Conservation (phyloP, 2,113 vertebrate species). For the Tetrao urogallus region DNA sequence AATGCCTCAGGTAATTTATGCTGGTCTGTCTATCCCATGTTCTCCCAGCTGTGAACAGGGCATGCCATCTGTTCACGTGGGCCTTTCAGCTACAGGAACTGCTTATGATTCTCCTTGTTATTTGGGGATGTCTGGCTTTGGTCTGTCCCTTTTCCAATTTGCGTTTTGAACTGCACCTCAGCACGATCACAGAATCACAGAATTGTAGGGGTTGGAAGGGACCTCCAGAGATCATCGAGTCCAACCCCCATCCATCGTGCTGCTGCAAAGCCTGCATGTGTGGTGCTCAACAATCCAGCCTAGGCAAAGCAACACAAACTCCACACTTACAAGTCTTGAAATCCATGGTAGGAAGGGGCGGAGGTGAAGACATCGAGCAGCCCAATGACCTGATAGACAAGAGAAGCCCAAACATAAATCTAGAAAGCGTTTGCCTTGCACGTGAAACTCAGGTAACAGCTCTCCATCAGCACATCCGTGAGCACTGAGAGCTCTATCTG, state of each 20-base stretch:
- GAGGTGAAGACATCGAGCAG: conserved; percentile 93
- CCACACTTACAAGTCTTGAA: conserved; percentile 92
- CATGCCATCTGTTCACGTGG: fast-evolving
- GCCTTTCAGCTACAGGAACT: background rate
- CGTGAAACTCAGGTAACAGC: background rate
- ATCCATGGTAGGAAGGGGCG: conserved; percentile 83
- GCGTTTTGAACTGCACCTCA: background rate
- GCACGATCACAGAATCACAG: too few species aligned
- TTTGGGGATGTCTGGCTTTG: background rate
- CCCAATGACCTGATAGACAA: conserved; percentile 88
- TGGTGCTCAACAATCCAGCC: fast-evolving
- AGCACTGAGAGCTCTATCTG: background rate
- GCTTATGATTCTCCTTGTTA: background rate
- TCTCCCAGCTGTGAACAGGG: background rate
- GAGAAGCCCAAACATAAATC: background rate
- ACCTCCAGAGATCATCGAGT: too few species aligned
- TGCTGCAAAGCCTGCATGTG: background rate
- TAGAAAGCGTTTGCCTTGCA: background rate
- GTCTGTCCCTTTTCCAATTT: background rate
- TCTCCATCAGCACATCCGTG: background rate
- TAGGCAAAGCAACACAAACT: background rate
- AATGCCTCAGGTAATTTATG: fast-evolving
- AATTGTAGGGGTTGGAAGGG: too few species aligned
- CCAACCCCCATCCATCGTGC: fast-evolving
- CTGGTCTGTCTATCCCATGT: fast-evolving